These are phyloP conservation scores for Hypomecis atomaria DNA, from an alignment of 2,888 invertebrate species.

Conservation along the genomic window DNA sequence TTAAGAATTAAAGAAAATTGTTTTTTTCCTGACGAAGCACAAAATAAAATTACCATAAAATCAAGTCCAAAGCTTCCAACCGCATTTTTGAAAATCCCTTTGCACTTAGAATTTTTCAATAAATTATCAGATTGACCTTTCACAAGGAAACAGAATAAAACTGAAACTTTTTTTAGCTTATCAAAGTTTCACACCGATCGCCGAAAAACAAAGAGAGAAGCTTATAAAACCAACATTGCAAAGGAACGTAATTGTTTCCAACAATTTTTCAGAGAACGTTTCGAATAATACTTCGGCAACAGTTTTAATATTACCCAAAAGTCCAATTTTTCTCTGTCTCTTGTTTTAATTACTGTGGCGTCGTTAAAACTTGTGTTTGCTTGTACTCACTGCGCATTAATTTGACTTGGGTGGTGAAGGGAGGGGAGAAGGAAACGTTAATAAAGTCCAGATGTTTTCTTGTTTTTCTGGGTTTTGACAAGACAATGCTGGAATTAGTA, in stretches of 20 bases:
- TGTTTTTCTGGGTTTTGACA: too few relatives aligned
- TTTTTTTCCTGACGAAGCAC: too few relatives aligned
- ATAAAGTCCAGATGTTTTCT: too few relatives aligned
- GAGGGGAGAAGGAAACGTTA: background rate
- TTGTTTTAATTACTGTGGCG: conserved; percentile 25
- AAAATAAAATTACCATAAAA: too few relatives aligned
- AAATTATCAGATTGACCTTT: background rate
- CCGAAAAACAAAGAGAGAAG: conserved; percentile 10
- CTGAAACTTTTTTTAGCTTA: conserved; percentile 1
- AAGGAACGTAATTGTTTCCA: conserved; percentile 9
- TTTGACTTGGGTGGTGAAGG: conserved; percentile 5
- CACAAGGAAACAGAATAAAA: background rate
- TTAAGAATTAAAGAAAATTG: too few relatives aligned
- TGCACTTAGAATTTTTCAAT: background rate
- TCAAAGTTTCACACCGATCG: conserved; percentile 11
- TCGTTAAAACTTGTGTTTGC: conserved; percentile 24
- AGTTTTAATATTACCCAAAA: conserved; percentile 19
- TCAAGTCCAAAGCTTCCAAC: too few relatives aligned
- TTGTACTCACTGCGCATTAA: conserved; percentile 14
- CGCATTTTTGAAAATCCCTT: background rate
- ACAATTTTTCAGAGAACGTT: conserved; percentile 15
- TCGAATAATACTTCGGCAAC: conserved; percentile 14
- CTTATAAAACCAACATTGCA: conserved; percentile 1
- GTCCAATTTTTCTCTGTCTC: conserved; percentile 25
- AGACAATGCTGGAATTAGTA: too few relatives aligned